Percentiles rank a stretch among this genome's conserved stretches.
Evolutionary conservation across 2,797 vertebrate genomes (phyloP).

Genomic region (Coendou prehensilis): DNA sequence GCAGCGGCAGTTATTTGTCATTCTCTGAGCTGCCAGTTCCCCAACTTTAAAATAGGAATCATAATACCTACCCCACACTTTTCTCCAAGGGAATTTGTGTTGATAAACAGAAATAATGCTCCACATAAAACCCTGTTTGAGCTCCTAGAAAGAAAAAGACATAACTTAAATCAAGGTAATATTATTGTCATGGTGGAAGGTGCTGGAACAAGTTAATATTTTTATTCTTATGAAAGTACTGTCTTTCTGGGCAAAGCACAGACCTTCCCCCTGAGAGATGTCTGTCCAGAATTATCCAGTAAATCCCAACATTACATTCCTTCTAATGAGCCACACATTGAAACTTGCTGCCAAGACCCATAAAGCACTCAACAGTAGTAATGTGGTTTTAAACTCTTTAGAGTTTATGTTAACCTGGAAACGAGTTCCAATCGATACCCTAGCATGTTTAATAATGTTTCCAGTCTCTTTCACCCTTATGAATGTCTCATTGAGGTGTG

Average conservation of each 20-base stretch:
- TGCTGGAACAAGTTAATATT: conserved; percentile 64
- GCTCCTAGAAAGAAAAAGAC: conserved; percentile 63
- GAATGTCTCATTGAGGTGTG: conserved; percentile 43
- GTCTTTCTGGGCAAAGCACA: conserved; percentile 61
- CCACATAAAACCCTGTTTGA: conserved; percentile 65
- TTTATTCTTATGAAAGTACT: conserved; percentile 64
- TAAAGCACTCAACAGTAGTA: conserved; percentile 31
- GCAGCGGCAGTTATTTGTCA: conserved; percentile 1
- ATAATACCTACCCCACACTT: conserved; percentile 55
- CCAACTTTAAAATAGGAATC: conserved; percentile 56
- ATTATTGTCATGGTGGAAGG: conserved; percentile 66
- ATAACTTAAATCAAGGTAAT: conserved; percentile 72
- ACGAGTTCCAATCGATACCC: conserved; percentile 56
- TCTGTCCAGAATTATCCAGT: conserved; percentile 50
- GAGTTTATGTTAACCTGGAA: conserved; percentile 63
- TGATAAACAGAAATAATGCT: conserved; percentile 72
- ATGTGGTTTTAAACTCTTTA: not conserved
- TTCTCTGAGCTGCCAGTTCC: conserved; percentile 60
- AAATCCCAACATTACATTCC: conserved; percentile 72
- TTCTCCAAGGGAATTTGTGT: conserved; percentile 64
- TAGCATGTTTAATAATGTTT: conserved; percentile 66
- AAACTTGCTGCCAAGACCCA: conserved; percentile 70
- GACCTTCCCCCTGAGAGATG: conserved; percentile 62
- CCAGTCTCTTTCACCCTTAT: conserved; percentile 1
- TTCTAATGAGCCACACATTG: conserved; percentile 70